Base-by-base conservation (phyloP, 1,140 invertebrate genomes). In the Ceratina japonica region DNA sequence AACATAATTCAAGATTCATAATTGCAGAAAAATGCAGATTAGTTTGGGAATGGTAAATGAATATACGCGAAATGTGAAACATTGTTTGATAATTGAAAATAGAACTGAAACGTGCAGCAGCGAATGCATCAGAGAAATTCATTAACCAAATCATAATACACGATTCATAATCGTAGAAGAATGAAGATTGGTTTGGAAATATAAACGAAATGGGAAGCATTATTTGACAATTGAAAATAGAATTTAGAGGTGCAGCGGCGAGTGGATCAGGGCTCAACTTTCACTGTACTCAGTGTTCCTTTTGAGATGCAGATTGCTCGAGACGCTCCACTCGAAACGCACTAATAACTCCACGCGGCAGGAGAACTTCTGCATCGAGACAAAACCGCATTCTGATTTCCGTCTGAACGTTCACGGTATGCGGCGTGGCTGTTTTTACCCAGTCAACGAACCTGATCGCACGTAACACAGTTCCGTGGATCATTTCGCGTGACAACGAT, bases 381-480 rank as follows among this genome's bases (percentile, higher is more conserved):
- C 52, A 5, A 31, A 69, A 12, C 22, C 2, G 2, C 49, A 18
- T 22, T 37, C 52, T 24, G 5, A 52, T 68, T 52, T 4, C 65
- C 4, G n/a, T 54, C 20, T 10, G 3, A n/a, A 49, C 20, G 31
- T 20, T 15, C 58, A 24, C 13, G 49, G 68, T 71, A 78, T 72
- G 68, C 27, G 24, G n/a, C 76, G 52, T 59, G 62, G 16, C 13
- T 16, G 15, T 37, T 79, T 65, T 74, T 79, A 15, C 54, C 10
- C 62, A 74, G 70, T n/a, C 51, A 27, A 65, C 59, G 77, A 66
- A 66, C 54, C 62, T 24, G 77, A 74, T 66, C 77, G 51, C 49
- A n/a, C 12, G 78, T 80, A 80, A 80, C 64, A 72, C 58, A 56
- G 68, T 75, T 75, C 77, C 62, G 62, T 22, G 49, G 78, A 80